Evolutionary conservation across 2,888 invertebrate species (phyloP).

Genomic region (Exephanes ischioxanthus): DNA sequence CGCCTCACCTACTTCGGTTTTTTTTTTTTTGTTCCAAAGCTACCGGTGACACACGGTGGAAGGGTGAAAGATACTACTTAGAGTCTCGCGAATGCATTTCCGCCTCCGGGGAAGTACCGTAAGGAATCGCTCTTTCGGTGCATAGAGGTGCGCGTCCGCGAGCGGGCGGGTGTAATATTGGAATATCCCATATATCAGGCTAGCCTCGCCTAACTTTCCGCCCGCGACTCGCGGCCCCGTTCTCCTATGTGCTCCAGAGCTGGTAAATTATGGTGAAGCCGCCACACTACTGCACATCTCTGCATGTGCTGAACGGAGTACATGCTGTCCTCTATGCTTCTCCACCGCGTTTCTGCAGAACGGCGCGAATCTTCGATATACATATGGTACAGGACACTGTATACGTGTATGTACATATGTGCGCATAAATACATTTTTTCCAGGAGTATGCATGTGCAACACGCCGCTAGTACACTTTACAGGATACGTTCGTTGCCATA

Average conservation of each 20-base stretch:
- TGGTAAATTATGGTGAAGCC: conserved; percentile 22
- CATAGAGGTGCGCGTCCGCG: conserved; percentile 57
- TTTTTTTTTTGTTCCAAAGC: not conserved
- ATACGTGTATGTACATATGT: not conserved
- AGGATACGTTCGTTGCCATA: conserved; percentile 1
- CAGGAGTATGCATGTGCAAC: conserved; percentile 37
- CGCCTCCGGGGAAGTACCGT: conserved; percentile 68
- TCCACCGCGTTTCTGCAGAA: conserved; percentile 36
- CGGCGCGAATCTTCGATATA: conserved; percentile 36
- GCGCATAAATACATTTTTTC: conserved; percentile 4
- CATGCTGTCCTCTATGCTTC: conserved; percentile 28
- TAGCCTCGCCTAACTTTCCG: conserved; percentile 70
- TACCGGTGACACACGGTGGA: not conserved
- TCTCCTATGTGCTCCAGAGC: conserved; percentile 49
- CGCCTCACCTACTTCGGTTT: conserved; percentile 52
- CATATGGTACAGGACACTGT: not conserved
- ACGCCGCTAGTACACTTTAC: conserved; percentile 24
- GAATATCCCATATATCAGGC: conserved; percentile 76
- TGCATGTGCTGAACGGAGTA: conserved; percentile 27
- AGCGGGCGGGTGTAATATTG: conserved; percentile 72
- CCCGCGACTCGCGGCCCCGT: conserved; percentile 57
- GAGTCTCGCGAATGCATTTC: conserved; percentile 53
- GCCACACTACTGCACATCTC: conserved; percentile 3
- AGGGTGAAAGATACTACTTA: conserved; percentile 9
- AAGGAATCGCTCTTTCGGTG: conserved; percentile 74